Evolutionary conservation across 2,888 invertebrate species (phyloP), one percentile per base, ranked within the genome.

Genomic region (Leptinotarsa tumamoca): DNA sequence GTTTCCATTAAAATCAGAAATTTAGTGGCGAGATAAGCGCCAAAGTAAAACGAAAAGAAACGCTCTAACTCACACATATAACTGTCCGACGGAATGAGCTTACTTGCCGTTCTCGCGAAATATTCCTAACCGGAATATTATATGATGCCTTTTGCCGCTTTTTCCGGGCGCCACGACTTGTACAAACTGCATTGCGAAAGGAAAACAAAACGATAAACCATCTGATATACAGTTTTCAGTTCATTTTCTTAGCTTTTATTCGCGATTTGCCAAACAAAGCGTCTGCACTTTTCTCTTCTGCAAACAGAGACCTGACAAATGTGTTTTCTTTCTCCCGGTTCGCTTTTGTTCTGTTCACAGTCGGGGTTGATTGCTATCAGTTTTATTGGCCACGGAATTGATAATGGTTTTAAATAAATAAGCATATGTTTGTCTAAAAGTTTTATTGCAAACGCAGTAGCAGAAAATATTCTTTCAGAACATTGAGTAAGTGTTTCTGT

Each of bases 1-100:
- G 88, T 87, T 90, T 89, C 90, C 90, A 90, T 90, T 90, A 90
- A 90, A 90, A 90, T 90, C 89, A 89, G 89, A 89, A 90, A 90
- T 90, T 90, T 90, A 90, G 89, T 89, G 88, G 88, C 87, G 85
- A 90, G 90, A 90, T 90, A 90, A 90, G 89, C 89, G 87, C 85
- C 85, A 85, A 87, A 86, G 87, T 86, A 87, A 87, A 87, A 87
- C 86, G 87, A 87, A 88, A 87, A 88, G 87, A 87, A 88, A 87
- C 84, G 86, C 87, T 83, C 83, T 87, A 87, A 87, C 86, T 88
- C 87, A 87, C 87, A 86, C 87, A 85, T 88, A 87, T 88, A 88
- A 88, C 85, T 87, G 87, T 87, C 87, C 82, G 80, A 79, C 78
- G 83, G 85, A 88, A 87, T 87, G 87, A 86, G 87, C 85, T 87